Evolutionary conservation across 1,140 invertebrate species (phyloP).

Genomic region (Araneus ventricosus): DNA sequence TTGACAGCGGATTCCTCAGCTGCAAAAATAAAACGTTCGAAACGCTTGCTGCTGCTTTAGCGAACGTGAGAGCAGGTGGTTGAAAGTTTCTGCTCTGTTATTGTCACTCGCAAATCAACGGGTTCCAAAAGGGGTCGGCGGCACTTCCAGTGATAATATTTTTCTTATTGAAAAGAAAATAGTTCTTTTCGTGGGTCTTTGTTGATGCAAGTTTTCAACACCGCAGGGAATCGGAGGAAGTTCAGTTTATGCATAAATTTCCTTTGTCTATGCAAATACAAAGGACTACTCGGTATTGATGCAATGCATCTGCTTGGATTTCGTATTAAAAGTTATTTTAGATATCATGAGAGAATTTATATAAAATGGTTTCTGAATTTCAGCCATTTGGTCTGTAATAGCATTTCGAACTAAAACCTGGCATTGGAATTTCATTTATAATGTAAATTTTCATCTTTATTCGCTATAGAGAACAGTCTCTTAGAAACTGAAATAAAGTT

Average conservation of each 20-base stretch:
- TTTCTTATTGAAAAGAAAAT: slow-evolving; percentile 64
- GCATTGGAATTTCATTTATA: no score
- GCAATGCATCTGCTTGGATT: not conserved
- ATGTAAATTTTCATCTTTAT: no score
- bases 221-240: not conserved
- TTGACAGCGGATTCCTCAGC: not conserved
- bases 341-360: not conserved
- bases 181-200: slow-evolving; percentile 13
- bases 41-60: not conserved
- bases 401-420: no score
- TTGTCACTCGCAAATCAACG: slow-evolving; percentile 41
- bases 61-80: slow-evolving; percentile 46
- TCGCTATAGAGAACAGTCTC: no score
- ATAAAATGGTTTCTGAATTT: not conserved
- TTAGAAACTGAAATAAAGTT: no score
- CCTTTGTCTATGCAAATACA: slow-evolving; percentile 8
- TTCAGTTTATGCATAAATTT: slow-evolving; percentile 5
- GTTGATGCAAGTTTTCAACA: slow-evolving; percentile 31
- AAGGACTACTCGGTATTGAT: not conserved
- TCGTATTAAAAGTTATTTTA: not conserved
- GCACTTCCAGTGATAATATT: slow-evolving; percentile 27
- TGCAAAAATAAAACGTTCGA: not conserved
- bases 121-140: not conserved
- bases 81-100: slow-evolving; percentile 57
- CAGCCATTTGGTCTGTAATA: not conserved